A percentile compares a stretch with the other conserved stretches of the same genome.
These are phyloP conservation scores for chimpanzee (Pan troglodytes) DNA, from an alignment of 2,113 vertebrate species.

Conservation along the genomic window NHGRI_mPanTro3-v2.1_pri NC_072409.2:93494001-93494500, in stretches of 20 bases:
- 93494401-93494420: background rate
- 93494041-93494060: background rate
- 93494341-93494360: background rate
- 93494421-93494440: background rate
- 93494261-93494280: background rate
- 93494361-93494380: background rate
- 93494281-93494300: background rate
- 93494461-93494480: background rate
- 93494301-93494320: background rate
- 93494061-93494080: background rate
- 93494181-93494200: background rate
- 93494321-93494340: background rate
- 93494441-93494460: background rate
- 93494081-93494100: background rate
- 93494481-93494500: background rate
- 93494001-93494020: background rate
- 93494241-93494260: background rate
- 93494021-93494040: background rate
- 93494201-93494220: conserved; percentile 2
- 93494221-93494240: background rate
- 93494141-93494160: background rate
- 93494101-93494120: background rate
- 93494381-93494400: background rate
- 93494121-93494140: background rate
- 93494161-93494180: background rate